A percentile compares a stretch with the other conserved stretches of the same genome.
These are phyloP conservation scores for Oscheius onirici DNA, from an alignment of 2,888 invertebrate species.

Conservation along the genomic window DNA sequence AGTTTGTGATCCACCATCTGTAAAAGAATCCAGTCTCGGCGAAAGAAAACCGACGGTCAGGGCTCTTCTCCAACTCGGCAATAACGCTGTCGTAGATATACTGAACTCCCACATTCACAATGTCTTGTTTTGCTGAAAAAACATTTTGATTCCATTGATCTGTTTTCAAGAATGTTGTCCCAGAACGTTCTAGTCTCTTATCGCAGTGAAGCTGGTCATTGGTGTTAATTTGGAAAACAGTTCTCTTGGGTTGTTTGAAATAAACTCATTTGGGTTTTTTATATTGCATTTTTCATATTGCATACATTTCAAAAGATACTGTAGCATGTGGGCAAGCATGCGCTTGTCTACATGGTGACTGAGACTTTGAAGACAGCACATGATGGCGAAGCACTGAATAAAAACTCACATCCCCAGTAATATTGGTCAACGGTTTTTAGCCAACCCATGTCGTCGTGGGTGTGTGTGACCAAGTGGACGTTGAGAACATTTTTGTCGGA, in stretches of 20 bases:
- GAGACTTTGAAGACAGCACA: neutral
- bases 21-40: constrained; percentile 69
- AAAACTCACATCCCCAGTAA: constrained; percentile 73
- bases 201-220: too few species aligned
- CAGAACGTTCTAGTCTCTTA: neutral
- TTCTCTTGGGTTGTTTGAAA: too few species aligned
- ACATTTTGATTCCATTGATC: too few species aligned
- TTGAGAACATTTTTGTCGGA: constrained; percentile 70
- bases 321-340: too few species aligned
- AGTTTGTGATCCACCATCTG: constrained; percentile 63
- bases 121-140: constrained; percentile 74
- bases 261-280: too few species aligned
- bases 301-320: too few species aligned
- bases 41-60: constrained; percentile 72
- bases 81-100: constrained; percentile 70
- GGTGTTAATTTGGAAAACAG: too few species aligned
- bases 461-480: constrained; percentile 75
- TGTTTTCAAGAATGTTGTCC: too few species aligned
- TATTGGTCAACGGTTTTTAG: constrained; percentile 76
- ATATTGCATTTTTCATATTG: too few species aligned
- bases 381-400: neutral
- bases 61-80: constrained; percentile 46
- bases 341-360: too few species aligned
- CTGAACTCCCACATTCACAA: constrained; percentile 66
- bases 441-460: constrained; percentile 76